phyloP scores from a whole-genome alignment of 2,797 vertebrate genomes.

The Serranus cabrilla region DNA sequence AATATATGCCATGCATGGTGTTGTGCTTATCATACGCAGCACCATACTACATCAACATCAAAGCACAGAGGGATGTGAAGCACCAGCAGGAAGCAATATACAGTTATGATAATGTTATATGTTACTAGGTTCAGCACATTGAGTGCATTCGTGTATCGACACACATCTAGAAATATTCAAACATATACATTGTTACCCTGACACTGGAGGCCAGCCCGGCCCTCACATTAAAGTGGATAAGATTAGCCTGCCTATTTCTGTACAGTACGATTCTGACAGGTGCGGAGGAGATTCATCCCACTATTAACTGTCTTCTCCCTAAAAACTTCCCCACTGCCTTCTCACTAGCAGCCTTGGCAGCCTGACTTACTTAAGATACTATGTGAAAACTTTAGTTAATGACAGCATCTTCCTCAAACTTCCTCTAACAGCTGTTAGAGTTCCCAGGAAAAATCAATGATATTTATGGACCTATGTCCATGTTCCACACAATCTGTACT shows the following conservation, averaged over 20 bases:
- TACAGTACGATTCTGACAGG: not conserved
- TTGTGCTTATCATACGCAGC: constrained; percentile 12
- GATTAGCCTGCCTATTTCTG: not conserved
- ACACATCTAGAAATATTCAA: not conserved
- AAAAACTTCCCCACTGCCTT: not conserved
- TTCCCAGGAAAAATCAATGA: not conserved
- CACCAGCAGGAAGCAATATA: not conserved
- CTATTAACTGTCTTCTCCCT: not conserved
- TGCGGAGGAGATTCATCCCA: not conserved
- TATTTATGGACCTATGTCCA: too few species aligned
- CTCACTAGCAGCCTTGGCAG: not conserved
- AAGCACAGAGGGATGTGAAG: not conserved
- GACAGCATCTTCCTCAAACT: not conserved
- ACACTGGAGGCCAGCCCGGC: not conserved
- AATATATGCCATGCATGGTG: not conserved
- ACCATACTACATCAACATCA: constrained; percentile 8
- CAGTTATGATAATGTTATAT: constrained; percentile 11
- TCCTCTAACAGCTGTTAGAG: not conserved
- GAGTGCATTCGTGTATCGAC: not conserved
- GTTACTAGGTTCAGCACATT: not conserved
- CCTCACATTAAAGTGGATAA: constrained; percentile 2
- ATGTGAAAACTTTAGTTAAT: not conserved
- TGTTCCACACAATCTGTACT: too few species aligned
- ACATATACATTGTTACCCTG: not conserved
- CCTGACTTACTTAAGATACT: constrained; percentile 1